phyloP scores from a whole-genome alignment of 2,113 vertebrate species.

The Cettia cetti region DNA sequence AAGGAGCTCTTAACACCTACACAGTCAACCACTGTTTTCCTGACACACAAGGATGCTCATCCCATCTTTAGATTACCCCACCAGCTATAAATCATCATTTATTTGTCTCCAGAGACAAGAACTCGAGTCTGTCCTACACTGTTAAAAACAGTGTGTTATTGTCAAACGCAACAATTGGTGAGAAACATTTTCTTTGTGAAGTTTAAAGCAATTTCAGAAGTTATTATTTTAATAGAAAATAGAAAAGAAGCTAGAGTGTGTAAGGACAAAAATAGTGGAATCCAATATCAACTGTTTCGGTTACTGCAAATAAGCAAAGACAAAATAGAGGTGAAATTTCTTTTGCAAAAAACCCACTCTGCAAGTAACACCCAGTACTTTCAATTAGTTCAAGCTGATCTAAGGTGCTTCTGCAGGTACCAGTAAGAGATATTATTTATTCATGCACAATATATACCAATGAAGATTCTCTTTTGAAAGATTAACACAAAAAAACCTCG shows the following conservation, averaged over 20 bases:
- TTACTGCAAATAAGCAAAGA: background rate
- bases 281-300: background rate
- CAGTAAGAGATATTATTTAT: background rate
- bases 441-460: background rate
- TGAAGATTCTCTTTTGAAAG: background rate
- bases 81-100: background rate
- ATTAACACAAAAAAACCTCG: background rate
- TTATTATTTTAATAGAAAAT: background rate
- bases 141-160: background rate
- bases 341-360: background rate
- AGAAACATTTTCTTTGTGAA: background rate
- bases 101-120: background rate
- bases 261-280: background rate
- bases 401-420: background rate
- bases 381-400: background rate
- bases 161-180: background rate
- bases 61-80: background rate
- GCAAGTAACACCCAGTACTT: background rate
- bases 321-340: background rate
- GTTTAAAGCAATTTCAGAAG: background rate
- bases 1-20: background rate
- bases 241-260: background rate
- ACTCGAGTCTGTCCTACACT: background rate
- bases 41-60: background rate
- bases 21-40: background rate